phyloP scores from a whole-genome alignment of 2,113 vertebrate genomes.

The Cavia aperea region DNA sequence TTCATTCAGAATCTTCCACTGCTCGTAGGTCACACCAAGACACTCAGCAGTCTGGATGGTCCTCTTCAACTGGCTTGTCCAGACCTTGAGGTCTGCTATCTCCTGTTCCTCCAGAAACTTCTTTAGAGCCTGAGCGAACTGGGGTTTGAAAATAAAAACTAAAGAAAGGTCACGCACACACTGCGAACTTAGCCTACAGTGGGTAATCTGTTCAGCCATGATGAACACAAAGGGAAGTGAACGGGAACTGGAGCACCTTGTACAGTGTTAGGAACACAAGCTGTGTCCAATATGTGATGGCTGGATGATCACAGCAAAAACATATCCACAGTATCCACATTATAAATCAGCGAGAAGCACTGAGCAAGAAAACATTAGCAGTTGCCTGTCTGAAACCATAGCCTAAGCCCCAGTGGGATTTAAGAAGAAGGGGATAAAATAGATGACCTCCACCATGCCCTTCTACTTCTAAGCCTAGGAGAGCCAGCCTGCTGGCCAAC shows the following conservation, averaged over 20 bases:
- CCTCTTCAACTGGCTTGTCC: constrained; percentile 95
- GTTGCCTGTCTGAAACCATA: neutral
- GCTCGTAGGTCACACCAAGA: constrained; percentile 90
- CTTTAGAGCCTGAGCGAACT: constrained; percentile 86
- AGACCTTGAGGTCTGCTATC: constrained; percentile 92
- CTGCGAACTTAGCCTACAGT: neutral
- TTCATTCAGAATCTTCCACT: constrained; percentile 98
- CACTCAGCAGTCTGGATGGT: constrained; percentile 96
- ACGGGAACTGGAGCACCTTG: neutral
- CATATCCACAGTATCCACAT: neutral
- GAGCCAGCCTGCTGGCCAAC: neutral
- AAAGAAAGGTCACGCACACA: neutral
- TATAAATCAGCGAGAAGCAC: neutral
- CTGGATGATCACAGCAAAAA: constrained; percentile 6
- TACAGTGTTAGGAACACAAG: neutral
- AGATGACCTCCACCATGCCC: constrained; percentile 14
- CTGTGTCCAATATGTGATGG: neutral
- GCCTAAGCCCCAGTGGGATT: constrained; percentile 7
- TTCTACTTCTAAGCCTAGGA: constrained; percentile 22
- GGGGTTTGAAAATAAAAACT: neutral
- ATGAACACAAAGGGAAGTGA: neutral
- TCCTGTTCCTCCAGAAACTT: constrained; percentile 89
- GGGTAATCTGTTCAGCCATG: neutral
- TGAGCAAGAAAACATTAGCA: neutral
- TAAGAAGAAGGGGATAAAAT: constrained; percentile 12